Evolutionary conservation across 1,140 invertebrate genomes (phyloP), one percentile per base, ranked within the genome.

Genomic region (Heliconius himera): DNA sequence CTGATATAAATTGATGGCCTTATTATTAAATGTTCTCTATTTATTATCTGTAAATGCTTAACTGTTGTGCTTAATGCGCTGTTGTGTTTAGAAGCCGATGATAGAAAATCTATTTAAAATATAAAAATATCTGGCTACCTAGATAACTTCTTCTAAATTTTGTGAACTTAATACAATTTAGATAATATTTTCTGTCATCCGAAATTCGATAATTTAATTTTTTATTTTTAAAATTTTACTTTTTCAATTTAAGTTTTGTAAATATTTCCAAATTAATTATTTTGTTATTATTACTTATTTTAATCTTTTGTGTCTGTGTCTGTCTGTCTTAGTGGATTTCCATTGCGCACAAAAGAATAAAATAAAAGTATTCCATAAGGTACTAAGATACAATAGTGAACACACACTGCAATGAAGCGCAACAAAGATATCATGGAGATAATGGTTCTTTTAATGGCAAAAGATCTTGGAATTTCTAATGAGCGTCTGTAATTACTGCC

Each of bases 401-500:
- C 60, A 66, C 54, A 56, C 22, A 29, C 4, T 13, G 26, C 60
- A 66, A 29, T 66, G 13, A 66, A 66, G 60, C 60, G 22, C 60
- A 66, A 66, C 60, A 66, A 66, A 66, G 60, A 29, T 66, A 60
- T 22, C 29, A 41, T 76, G 29, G 38, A 76, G 36, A 76, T 76
- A 76, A 76, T 70, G 66, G 74, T 60, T 41, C 22, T 41, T 76
- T 76, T 76, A 70, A 76, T 46, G 66, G 38, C 11, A 76, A 70
- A 70, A 38, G 29, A 49, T 76, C 74, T 38, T 60, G 20, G 74
- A 66, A 66, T 75, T 22, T 26, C 46, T 75, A 75, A 75, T 41
- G 74, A 76, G 75, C 66, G 75, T 49, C 54, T 70, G 41, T 76
- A 76, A 76, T 76, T 71, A 71, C 75, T 70, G 75, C 51, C 75